Conservation (phyloP, 2,888 invertebrate genomes). For the Junonia oenone region DNA sequence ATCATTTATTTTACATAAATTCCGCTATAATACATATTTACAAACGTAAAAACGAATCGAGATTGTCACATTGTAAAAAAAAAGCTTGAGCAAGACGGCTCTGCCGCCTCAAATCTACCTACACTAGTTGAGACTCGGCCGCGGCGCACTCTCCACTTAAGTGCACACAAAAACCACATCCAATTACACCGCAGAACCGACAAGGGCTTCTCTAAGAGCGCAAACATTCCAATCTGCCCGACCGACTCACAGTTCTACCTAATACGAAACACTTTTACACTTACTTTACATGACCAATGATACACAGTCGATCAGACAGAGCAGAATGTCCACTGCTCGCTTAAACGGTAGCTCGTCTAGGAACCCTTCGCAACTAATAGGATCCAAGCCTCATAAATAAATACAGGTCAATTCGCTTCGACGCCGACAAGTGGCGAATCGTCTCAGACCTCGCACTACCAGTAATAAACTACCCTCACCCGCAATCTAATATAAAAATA, state of each 20-base stretch:
- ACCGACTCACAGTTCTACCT: background rate
- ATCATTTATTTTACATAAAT: slow-evolving; percentile 73
- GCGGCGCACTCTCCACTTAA: slow-evolving; percentile 32
- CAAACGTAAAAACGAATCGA: slow-evolving; percentile 74
- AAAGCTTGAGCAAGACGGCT: slow-evolving; percentile 64
- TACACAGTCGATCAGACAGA: background rate
- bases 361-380: slow-evolving; percentile 7
- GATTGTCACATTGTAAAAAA: slow-evolving; percentile 65
- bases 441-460: slow-evolving; percentile 9
- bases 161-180: slow-evolving; percentile 30
- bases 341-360: background rate
- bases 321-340: background rate
- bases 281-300: background rate
- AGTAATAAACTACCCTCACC: slow-evolving; percentile 23
- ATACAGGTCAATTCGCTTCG: slow-evolving; percentile 19
- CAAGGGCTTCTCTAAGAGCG: slow-evolving; percentile 1
- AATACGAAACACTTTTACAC: background rate
- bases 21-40: slow-evolving; percentile 80
- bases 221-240: background rate
- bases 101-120: slow-evolving; percentile 33
- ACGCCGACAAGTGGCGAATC: slow-evolving; percentile 3
- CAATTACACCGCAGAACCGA: slow-evolving; percentile 15
- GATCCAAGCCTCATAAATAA: slow-evolving; percentile 21
- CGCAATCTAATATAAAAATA: slow-evolving; percentile 19
- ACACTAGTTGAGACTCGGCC: slow-evolving; percentile 39